Evolutionary conservation across 2,888 invertebrate species (phyloP).

Genomic region (Punctoribates punctum): DNA sequence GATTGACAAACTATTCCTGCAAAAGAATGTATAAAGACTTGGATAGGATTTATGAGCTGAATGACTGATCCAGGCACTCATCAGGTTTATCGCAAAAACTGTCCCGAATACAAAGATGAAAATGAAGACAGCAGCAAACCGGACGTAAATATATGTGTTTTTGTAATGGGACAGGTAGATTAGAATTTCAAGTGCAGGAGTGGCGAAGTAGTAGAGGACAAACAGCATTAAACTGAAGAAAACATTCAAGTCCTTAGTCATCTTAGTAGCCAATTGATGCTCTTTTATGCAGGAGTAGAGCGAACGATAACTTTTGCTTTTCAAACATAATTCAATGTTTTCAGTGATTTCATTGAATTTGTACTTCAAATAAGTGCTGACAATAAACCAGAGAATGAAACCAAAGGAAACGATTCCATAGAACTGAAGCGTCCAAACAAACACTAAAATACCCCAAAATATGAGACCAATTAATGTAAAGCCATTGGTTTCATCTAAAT

Average conservation of each 20-base stretch:
- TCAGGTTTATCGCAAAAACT: neutral
- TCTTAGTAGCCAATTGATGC: neutral
- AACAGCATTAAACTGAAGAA: neutral
- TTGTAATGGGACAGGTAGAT: neutral
- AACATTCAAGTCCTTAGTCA: neutral
- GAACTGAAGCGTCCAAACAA: neutral
- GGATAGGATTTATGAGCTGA: neutral
- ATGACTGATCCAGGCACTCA: neutral
- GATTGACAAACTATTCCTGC: neutral
- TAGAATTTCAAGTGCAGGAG: neutral
- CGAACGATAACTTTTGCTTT: neutral
- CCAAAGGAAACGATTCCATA: neutral
- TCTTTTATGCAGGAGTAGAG: neutral
- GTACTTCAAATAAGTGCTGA: neutral
- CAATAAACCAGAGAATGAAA: neutral
- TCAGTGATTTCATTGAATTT: constrained; percentile 13
- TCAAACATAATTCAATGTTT: neutral
- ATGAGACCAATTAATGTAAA: neutral
- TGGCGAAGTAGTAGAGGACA: neutral
- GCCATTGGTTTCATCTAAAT: neutral
- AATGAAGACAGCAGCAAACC: neutral
- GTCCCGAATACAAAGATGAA: neutral
- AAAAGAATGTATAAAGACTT: neutral
- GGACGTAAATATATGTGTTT: neutral
- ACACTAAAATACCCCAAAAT: neutral